phyloP scores from a whole-genome alignment of 2,113 vertebrate species.

The Toxotes chatareus region DNA sequence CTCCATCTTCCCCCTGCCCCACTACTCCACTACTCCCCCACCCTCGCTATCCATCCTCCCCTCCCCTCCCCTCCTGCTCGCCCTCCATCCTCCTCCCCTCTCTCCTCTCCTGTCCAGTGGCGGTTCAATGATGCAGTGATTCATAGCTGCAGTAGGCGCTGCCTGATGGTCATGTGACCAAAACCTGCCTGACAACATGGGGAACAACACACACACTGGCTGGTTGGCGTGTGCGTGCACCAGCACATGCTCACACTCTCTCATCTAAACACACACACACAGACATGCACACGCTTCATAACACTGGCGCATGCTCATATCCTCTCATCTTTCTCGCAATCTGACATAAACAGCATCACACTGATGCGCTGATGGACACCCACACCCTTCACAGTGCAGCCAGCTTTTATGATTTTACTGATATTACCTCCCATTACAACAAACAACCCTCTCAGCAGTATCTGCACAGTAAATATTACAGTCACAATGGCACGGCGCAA shows the following conservation, averaged over 20 bases:
- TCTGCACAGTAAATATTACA: conserved; percentile 8
- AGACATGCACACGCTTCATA: conserved; percentile 7
- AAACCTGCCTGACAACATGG: conserved; percentile 88
- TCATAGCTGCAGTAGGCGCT: conserved; percentile 81
- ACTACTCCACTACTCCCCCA: conserved; percentile 20
- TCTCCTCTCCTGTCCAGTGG: conserved; percentile 71
- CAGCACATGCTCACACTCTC: conserved; percentile 39
- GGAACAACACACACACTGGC: conserved; percentile 64
- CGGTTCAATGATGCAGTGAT: conserved; percentile 79
- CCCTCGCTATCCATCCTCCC: conserved; percentile 29
- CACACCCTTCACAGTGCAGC: neutral
- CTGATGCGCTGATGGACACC: conserved; percentile 20
- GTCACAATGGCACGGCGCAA: conserved; percentile 14
- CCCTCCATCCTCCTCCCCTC: conserved; percentile 41
- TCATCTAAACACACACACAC: conserved; percentile 16
- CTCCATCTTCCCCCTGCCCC: conserved; percentile 18
- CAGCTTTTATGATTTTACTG: conserved; percentile 25
- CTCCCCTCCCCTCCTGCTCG: conserved; percentile 6
- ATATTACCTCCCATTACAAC: conserved; percentile 6
- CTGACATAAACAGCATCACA: conserved; percentile 46
- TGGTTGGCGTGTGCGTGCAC: conserved; percentile 35
- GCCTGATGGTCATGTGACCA: conserved; percentile 83
- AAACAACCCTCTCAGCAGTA: conserved; percentile 27
- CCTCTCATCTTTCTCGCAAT: conserved; percentile 31
- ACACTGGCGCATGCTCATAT: conserved; percentile 44